A percentile compares a stretch with the other conserved stretches of the same genome.
These are phyloP conservation scores for Drosophila nannoptera DNA, from an alignment of 1,140 invertebrate species.

Conservation along the genomic window DNA sequence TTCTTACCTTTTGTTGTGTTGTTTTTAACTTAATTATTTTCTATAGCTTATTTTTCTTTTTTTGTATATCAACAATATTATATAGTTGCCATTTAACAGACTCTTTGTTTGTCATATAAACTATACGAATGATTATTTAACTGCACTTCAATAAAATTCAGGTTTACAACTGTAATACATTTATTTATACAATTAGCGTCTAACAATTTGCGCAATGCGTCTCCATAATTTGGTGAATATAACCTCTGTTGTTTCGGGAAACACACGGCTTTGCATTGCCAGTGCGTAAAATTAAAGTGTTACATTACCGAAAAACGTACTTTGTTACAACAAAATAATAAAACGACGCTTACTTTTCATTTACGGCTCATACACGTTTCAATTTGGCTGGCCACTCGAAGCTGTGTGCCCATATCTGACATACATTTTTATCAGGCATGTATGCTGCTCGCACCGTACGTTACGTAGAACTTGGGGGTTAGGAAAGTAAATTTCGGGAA, in stretches of 20 bases:
- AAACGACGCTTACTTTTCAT: slow-evolving; percentile 57
- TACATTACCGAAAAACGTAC: slow-evolving; percentile 51
- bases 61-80: slow-evolving; percentile 46
- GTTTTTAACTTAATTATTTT: slow-evolving; percentile 7
- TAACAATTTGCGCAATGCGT: slow-evolving; percentile 16
- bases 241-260: not conserved
- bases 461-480: no score
- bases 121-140: slow-evolving; percentile 47
- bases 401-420: slow-evolving; percentile 5
- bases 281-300: slow-evolving; percentile 19
- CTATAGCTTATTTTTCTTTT: not conserved
- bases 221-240: slow-evolving; percentile 6
- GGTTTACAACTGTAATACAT: slow-evolving; percentile 36
- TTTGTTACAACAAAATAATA: slow-evolving; percentile 60
- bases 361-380: slow-evolving; percentile 32
- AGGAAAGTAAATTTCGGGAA: no score
- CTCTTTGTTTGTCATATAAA: slow-evolving; percentile 31
- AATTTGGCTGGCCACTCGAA: not conserved
- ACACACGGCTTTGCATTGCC: slow-evolving; percentile 20
- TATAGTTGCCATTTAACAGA: slow-evolving; percentile 33
- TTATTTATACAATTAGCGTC: slow-evolving; percentile 41
- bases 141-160: slow-evolving; percentile 39
- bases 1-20: slow-evolving; percentile 29
- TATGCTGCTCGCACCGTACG: slow-evolving; percentile 1
- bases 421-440: not conserved